Conservation (phyloP, 2,888 invertebrate species). For the Cephalotes varians region DNA sequence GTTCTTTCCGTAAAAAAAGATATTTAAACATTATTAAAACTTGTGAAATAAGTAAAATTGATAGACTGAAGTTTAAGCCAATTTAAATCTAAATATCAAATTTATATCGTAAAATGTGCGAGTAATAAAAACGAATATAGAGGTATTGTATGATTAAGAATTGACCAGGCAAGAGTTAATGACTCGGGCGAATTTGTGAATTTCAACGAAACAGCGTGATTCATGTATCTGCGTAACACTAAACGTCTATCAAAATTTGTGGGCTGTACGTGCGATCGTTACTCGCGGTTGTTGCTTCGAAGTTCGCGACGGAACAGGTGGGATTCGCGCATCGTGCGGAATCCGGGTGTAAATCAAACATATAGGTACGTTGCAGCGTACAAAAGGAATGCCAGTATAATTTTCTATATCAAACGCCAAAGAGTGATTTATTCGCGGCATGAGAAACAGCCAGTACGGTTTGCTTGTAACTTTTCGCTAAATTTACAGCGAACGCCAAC, state of each 20-base stretch:
- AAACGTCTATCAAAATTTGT: slow-evolving; percentile 69
- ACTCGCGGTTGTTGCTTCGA: slow-evolving; percentile 58
- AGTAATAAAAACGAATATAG: background rate
- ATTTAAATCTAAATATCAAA: background rate
- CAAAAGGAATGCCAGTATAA: slow-evolving; percentile 36
- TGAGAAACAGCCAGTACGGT: slow-evolving; percentile 11
- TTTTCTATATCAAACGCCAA: slow-evolving; percentile 50
- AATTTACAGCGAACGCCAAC: slow-evolving; percentile 34
- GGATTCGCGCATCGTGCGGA: slow-evolving; percentile 42
- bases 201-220: slow-evolving; percentile 37
- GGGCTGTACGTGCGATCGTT: slow-evolving; percentile 67
- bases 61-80: background rate
- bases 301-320: slow-evolving; percentile 59
- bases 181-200: slow-evolving; percentile 42
- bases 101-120: background rate
- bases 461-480: slow-evolving; percentile 19
- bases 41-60: background rate
- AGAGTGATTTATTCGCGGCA: slow-evolving; percentile 39
- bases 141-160: slow-evolving; percentile 41
- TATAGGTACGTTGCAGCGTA: slow-evolving; percentile 31
- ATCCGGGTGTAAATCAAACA: slow-evolving; percentile 61
- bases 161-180: background rate
- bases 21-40: background rate
- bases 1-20: too few relatives aligned
- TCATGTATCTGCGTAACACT: slow-evolving; percentile 53